These are phyloP conservation scores for Remorina albescens DNA, from an alignment of 2,797 vertebrate genomes.

Conservation along the genomic window DNA sequence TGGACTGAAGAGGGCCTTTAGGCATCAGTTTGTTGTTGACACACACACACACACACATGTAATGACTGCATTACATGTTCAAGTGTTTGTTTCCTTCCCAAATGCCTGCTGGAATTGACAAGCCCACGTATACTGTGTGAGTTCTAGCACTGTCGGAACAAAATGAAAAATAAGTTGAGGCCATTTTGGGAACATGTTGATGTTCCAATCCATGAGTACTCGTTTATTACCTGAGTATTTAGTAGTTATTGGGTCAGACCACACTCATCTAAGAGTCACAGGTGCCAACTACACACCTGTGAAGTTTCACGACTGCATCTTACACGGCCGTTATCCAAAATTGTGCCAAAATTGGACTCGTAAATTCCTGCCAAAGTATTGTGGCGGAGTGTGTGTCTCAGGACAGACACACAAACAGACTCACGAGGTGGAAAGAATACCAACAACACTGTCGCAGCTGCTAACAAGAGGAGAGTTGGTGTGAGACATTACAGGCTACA, in stretches of 20 bases:
- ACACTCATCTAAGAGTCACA: not conserved
- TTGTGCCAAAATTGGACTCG: too few relatives aligned
- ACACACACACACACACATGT: conserved; percentile 37
- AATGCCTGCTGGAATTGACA: conserved; percentile 22
- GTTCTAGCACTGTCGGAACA: conserved; percentile 7
- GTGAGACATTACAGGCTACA: too few relatives aligned
- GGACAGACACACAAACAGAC: not conserved
- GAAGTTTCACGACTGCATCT: not conserved
- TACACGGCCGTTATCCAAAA: not conserved
- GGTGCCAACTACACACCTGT: not conserved
- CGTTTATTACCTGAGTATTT: not conserved
- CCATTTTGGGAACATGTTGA: too few relatives aligned
- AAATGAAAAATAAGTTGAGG: not conserved
- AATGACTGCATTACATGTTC: conserved; percentile 44
- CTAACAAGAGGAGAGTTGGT: conserved; percentile 1
- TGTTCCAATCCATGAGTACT: not conserved
- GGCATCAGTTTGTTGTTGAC: conserved; percentile 43
- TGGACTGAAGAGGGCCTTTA: conserved; percentile 48
- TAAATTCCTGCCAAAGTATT: not conserved
- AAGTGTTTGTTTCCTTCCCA: conserved; percentile 61
- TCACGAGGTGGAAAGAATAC: not conserved
- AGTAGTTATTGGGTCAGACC: not conserved
- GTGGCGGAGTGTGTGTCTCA: not conserved
- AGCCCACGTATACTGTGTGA: conserved; percentile 1
- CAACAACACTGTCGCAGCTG: not conserved